Evolutionary conservation across 2,797 vertebrate genomes (phyloP).

Genomic region (Pelochelys cantorii): DNA sequence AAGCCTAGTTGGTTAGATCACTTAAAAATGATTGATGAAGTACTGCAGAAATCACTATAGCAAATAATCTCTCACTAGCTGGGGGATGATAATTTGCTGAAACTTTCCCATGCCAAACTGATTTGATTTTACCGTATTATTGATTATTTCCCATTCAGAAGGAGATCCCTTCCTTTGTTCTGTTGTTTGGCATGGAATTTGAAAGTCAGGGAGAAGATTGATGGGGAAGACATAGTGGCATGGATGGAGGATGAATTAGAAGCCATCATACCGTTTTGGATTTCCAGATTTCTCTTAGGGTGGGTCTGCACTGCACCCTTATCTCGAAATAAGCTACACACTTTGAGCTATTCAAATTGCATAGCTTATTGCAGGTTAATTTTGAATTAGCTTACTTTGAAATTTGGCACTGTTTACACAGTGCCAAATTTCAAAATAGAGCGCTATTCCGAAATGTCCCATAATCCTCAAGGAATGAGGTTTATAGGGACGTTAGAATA

Average conservation of each 20-base stretch:
- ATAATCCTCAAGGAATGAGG: too few relatives aligned
- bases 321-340: too few relatives aligned
- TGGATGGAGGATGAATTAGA: background rate
- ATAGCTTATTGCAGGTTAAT: too few relatives aligned
- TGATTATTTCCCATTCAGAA: background rate
- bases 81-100: background rate
- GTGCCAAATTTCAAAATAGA: too few relatives aligned
- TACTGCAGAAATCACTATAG: background rate
- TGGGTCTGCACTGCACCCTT: background rate
- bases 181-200: background rate
- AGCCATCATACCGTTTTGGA: background rate
- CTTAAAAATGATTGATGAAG: background rate
- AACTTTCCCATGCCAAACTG: background rate
- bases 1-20: background rate
- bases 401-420: too few relatives aligned
- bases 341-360: too few relatives aligned
- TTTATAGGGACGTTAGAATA: too few relatives aligned
- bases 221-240: background rate
- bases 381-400: too few relatives aligned
- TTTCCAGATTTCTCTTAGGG: background rate
- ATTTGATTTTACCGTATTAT: slow-evolving; percentile 23
- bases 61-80: background rate
- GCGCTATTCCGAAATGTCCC: too few relatives aligned
- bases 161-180: background rate
- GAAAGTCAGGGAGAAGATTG: background rate